Evolutionary conservation across 2,888 invertebrate genomes (phyloP), one percentile per base, ranked within the genome.

Genomic region (Aspidiotus destructor): DNA sequence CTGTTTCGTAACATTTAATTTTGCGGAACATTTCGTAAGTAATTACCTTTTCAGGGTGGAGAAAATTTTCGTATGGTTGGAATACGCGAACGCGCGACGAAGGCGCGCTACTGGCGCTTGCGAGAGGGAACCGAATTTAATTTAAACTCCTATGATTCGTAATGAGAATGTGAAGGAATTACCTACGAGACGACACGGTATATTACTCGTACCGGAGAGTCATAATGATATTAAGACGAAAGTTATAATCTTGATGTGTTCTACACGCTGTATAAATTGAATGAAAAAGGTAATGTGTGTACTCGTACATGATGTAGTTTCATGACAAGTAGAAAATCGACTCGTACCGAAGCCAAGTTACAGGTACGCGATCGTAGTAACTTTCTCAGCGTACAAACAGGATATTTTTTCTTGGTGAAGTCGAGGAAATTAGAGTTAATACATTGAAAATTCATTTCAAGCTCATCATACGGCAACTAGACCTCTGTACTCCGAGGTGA

Each of bases 21-120:
- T 61, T 44, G 61, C 48, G 44, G 61, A 61, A 61, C 61, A 61
- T 61, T 61, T 61, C 61, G 61, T 61, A 61, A 61, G 61, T 61
- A 61, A 61, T 61, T 61, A 61, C 61, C 61, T 61, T 61, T 61
- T 61, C 61, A 44, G 61, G 17, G 44, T 42, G 11, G 61, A 16
- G 48, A 42, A 17, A 42, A 44, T 28, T 28, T 28, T 28, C 28
- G 28, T 28, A 28, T 28, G 28, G 28, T 28, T 17, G 17, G 61
- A 41, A 44, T 44, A 42, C 7, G 10, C 61, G 8, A 15, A 8
- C 10, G 41, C 16, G 42, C 16, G 41, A 42, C 16, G 44, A 58
- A 44, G 61, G 11, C 9, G 48, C 28, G 28, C 28, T 28, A 28
- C 28, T 28, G 57, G 8, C 9, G 55, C 9, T 10, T 28, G 60